Conservation (phyloP, 92 coral and sea anemone species). For the Epizoanthus ramosus region DNA sequence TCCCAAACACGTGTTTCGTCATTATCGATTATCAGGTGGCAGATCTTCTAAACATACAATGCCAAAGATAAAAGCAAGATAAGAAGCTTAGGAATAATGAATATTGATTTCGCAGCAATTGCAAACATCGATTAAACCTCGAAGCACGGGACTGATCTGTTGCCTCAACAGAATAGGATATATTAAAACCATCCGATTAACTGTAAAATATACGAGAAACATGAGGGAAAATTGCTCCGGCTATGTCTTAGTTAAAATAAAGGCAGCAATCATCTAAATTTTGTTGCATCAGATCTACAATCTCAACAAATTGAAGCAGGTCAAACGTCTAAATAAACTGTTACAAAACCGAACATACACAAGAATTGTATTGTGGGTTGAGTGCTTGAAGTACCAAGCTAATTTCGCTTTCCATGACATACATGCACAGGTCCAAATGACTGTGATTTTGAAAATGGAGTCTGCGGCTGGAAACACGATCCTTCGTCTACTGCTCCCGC, state of each 20-base stretch:
- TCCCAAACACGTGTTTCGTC: too few species aligned
- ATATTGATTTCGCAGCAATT: too few species aligned
- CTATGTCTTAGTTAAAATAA: neutral
- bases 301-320: neutral
- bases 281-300: neutral
- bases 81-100: too few species aligned
- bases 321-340: neutral
- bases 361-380: neutral
- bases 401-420: neutral
- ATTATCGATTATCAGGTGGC: too few species aligned
- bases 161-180: too few species aligned
- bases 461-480: slow-evolving; percentile 1
- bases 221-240: neutral
- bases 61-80: too few species aligned
- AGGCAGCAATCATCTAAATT: neutral
- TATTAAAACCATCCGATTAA: too few species aligned
- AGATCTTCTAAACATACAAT: too few species aligned
- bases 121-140: too few species aligned
- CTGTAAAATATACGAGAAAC: too few species aligned
- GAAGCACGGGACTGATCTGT: too few species aligned
- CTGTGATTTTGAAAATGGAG: neutral
- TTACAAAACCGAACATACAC: neutral
- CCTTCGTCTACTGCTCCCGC: neutral
- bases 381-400: neutral
- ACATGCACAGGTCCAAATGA: neutral